Evolutionary conservation across 1,140 invertebrate species (phyloP), one percentile per base, ranked within the genome.

Genomic region (Oncopeltus fasciatus): DNA sequence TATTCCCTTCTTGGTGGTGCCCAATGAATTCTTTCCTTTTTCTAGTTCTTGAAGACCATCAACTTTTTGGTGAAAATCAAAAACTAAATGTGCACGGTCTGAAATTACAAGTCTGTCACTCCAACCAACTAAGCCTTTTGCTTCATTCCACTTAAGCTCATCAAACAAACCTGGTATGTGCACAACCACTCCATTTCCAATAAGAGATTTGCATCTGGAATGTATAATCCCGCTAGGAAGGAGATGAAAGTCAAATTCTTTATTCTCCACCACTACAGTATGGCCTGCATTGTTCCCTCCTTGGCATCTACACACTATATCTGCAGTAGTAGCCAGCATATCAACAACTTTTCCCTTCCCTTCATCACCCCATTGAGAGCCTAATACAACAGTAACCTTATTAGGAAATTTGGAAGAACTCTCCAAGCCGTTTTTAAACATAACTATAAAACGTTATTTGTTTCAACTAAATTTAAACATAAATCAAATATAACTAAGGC

Each of bases 211-310:
- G 76, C 91, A 95, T 72, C 87, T 84, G 51, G 85, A 80, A 74
- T 95, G 93, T 65, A 98, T 92, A 68, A 99, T 93, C 61, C 96
- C 96, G 77, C 92, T 95, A 31, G 96, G 97, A 51, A 99, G 77
- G 53, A 99, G 80, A 77, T 99, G 97, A 73, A 99, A 98, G 76
- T 96, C 92, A 76, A 93, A 99, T 77, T 91, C 88, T 46, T 82
- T 83, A 65, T 87, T 90, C 69, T 92, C 86, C 57, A 95, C 91
- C 24, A 99, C 92, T 47, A 99, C 95, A 2, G 96, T 99, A 76
- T 99, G 97, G 24, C 97, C 97, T 64, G 97, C 97, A 82, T 99
- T 99, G 80, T 98, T 99, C 60, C 97, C 97, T 66, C 97, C n/a
- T n/a, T n/a, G n/a, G n/a, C n/a, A n/a, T n/a, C n/a, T n/a, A n/a